Evolutionary conservation across 2,797 vertebrate genomes (phyloP).

Genomic region (Microchirus variegatus): DNA sequence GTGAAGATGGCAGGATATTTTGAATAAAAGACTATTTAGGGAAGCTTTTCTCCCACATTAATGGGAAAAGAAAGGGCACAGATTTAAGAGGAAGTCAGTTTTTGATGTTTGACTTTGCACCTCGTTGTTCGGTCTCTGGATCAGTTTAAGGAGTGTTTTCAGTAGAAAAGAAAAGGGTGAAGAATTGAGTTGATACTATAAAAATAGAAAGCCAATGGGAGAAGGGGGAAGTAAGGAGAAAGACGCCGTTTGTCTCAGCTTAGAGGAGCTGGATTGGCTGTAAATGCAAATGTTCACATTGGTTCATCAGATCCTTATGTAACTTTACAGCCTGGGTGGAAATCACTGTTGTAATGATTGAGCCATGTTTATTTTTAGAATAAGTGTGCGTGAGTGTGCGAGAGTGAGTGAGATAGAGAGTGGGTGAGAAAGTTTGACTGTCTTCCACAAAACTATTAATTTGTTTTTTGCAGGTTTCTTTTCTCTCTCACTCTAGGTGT

Average conservation of each 20-base stretch:
- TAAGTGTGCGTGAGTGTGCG: neutral
- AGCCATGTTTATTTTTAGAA: conserved; percentile 7
- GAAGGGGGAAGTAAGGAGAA: conserved; percentile 40
- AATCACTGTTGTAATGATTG: conserved; percentile 23
- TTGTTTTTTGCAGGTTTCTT: conserved; percentile 8
- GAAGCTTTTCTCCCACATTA: conserved; percentile 54
- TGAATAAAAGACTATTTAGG: conserved; percentile 34
- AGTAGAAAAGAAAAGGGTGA: conserved; percentile 16
- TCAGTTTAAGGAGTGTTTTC: conserved; percentile 47
- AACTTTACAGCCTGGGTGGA: conserved; percentile 11
- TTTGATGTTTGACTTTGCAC: conserved; percentile 49
- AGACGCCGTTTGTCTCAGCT: conserved; percentile 56
- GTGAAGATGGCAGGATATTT: conserved; percentile 40
- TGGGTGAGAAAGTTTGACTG: neutral
- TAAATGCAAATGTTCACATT: conserved; percentile 50
- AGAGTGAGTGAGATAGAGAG: neutral
- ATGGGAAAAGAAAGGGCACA: conserved; percentile 41
- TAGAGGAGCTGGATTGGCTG: conserved; percentile 36
- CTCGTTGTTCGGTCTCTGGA: conserved; percentile 50
- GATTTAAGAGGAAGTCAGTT: conserved; percentile 54
- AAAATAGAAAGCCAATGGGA: conserved; percentile 60
- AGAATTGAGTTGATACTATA: conserved; percentile 50
- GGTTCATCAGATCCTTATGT: conserved; percentile 30
- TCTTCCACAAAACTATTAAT: conserved; percentile 11
- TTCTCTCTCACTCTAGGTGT: neutral